Percentiles rank a stretch among this genome's conserved stretches.
These are phyloP conservation scores for Alentia gelatinosa DNA, from an alignment of 2,888 invertebrate species.

Conservation along the genomic window DNA sequence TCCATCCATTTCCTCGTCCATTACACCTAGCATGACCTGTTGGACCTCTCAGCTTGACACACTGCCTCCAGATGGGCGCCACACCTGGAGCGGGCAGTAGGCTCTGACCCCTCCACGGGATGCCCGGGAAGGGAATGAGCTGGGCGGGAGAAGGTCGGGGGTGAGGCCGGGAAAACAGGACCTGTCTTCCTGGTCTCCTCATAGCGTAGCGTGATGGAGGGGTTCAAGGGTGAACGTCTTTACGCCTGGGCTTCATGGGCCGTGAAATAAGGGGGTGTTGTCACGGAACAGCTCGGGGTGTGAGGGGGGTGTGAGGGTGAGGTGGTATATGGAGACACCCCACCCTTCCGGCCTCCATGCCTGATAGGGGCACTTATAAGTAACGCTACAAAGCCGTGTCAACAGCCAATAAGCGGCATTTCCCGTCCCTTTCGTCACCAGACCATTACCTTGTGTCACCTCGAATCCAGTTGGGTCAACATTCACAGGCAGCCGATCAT, in stretches of 20 bases:
- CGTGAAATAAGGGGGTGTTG: slow-evolving; percentile 1
- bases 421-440: not conserved
- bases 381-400: not conserved
- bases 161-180: no score
- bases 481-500: no score
- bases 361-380: not conserved
- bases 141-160: no score
- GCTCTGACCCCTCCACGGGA: not conserved
- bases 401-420: not conserved
- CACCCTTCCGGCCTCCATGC: not conserved
- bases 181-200: no score
- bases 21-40: no score
- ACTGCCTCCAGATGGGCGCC: not conserved
- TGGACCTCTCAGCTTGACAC: not conserved
- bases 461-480: not conserved
- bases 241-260: not conserved
- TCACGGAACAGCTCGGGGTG: not conserved
- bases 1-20: no score
- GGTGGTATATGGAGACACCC: no score
- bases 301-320: no score
- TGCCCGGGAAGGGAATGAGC: no score
- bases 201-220: not conserved
- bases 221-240: not conserved
- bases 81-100: not conserved
- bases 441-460: slow-evolving; percentile 1